phyloP scores from a whole-genome alignment of 2,113 vertebrate species.

The Holacanthus passer region DNA sequence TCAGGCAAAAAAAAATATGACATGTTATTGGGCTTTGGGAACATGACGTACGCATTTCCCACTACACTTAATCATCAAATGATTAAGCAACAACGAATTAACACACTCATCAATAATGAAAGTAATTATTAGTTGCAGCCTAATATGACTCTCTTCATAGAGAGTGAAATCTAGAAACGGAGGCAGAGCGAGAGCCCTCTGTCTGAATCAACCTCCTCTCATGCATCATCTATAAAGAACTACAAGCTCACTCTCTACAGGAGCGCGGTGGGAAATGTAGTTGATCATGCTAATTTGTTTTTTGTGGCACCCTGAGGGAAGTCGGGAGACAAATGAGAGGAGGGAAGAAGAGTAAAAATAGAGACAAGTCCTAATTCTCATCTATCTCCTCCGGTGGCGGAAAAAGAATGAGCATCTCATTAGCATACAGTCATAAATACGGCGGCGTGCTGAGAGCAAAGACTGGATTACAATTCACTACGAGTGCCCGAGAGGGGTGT shows the following conservation, averaged over 20 bases:
- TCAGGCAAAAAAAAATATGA: too few species aligned
- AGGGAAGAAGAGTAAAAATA: conserved; percentile 51
- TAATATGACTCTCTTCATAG: not conserved
- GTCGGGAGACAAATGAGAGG: conserved; percentile 44
- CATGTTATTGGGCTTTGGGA: not conserved
- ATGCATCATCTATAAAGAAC: conserved; percentile 44
- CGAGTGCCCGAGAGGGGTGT: not conserved
- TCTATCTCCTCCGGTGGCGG: conserved; percentile 51
- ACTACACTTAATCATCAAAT: not conserved
- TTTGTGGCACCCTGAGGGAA: conserved; percentile 47
- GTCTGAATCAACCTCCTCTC: conserved; percentile 22
- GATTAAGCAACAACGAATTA: not conserved
- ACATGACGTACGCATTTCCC: not conserved
- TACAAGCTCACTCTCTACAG: conserved; percentile 31
- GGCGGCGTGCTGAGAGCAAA: conserved; percentile 43
- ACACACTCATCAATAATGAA: not conserved
- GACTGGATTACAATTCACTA: conserved; percentile 15
- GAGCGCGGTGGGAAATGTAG: conserved; percentile 53
- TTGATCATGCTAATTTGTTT: conserved; percentile 58
- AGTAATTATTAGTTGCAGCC: not conserved
- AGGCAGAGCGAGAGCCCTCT: not conserved
- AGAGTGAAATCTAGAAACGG: conserved; percentile 20
- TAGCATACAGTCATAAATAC: conserved; percentile 58
- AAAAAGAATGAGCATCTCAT: conserved; percentile 58
- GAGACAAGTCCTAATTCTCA: conserved; percentile 56